phyloP scores from a whole-genome alignment of 2,888 invertebrate genomes.

The Lithophane socia region DNA sequence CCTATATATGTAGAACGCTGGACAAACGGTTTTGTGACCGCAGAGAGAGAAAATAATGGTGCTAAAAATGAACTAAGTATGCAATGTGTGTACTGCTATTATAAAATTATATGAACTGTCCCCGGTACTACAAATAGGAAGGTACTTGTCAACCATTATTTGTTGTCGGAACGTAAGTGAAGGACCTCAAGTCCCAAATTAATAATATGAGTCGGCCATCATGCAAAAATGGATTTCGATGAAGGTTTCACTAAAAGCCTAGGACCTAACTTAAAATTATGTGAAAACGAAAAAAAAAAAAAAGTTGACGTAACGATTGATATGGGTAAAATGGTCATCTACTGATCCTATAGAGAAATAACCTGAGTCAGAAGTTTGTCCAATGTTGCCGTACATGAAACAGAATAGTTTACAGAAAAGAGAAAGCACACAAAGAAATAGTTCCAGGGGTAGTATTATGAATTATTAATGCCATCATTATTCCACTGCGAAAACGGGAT shows the following conservation, averaged over 20 bases:
- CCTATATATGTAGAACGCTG: background rate
- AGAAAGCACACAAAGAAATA: conserved; percentile 33
- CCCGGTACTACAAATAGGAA: conserved; percentile 7
- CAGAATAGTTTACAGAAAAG: conserved; percentile 60
- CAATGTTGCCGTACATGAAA: conserved; percentile 62
- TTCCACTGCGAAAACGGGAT: no score
- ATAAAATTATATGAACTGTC: background rate
- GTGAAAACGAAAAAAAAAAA: conserved; percentile 15
- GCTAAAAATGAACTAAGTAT: conserved; percentile 12
- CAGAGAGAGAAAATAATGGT: conserved; percentile 1
- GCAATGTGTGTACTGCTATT: background rate
- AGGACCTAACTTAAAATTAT: conserved; percentile 10
- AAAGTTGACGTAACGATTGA: conserved; percentile 12
- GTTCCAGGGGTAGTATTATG: background rate
- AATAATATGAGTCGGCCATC: conserved; percentile 8
- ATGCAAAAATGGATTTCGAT: conserved; percentile 45
- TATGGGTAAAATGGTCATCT: conserved; percentile 39
- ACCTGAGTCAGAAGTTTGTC: conserved; percentile 62
- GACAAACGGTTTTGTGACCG: background rate
- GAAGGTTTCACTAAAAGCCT: conserved; percentile 32
- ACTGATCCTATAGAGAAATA: conserved; percentile 48
- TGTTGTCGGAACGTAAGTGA: background rate
- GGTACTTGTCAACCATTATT: background rate
- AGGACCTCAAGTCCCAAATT: no score
- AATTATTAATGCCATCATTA: no score